These are phyloP conservation scores for Dusona sp. DNA, from an alignment of 2,888 invertebrate species.

Conservation along the genomic window DNA sequence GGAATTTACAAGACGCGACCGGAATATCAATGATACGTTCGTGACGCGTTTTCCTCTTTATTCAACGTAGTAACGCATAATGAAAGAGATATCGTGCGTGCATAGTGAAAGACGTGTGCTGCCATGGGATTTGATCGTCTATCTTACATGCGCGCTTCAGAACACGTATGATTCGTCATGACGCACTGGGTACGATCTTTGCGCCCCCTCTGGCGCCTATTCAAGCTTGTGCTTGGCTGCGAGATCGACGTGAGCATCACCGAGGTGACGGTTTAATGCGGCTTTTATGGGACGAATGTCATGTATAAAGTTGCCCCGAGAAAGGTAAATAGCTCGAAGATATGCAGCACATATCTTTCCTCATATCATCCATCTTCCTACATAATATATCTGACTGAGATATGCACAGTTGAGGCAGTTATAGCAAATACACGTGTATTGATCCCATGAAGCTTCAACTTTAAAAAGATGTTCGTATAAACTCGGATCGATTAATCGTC, in stretches of 20 bases:
- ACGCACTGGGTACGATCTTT: constrained; percentile 38
- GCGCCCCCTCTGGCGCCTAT: constrained; percentile 22
- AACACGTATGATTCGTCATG: constrained; percentile 49
- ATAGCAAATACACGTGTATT: constrained; percentile 12
- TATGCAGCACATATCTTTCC: neutral
- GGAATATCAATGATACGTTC: constrained; percentile 60
- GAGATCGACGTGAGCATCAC: constrained; percentile 60
- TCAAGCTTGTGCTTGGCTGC: constrained; percentile 37
- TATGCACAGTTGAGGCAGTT: neutral
- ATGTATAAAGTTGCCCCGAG: constrained; percentile 57
- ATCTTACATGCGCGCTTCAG: constrained; percentile 31
- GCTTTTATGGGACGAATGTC: constrained; percentile 71
- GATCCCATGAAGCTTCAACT: neutral
- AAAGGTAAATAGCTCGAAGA: constrained; percentile 25
- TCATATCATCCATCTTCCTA: constrained; percentile 28
- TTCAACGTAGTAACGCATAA: constrained; percentile 27
- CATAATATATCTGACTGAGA: neutral
- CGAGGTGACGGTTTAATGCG: constrained; percentile 71
- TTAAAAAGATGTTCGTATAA: neutral
- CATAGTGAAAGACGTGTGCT: constrained; percentile 47
- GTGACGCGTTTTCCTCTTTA: constrained; percentile 48
- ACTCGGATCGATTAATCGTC: neutral
- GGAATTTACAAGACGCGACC: constrained; percentile 2
- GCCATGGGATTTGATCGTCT: constrained; percentile 36
- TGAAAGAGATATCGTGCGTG: constrained; percentile 33